Conservation (phyloP, 2,888 invertebrate genomes). For the Hylaea fasciaria region DNA sequence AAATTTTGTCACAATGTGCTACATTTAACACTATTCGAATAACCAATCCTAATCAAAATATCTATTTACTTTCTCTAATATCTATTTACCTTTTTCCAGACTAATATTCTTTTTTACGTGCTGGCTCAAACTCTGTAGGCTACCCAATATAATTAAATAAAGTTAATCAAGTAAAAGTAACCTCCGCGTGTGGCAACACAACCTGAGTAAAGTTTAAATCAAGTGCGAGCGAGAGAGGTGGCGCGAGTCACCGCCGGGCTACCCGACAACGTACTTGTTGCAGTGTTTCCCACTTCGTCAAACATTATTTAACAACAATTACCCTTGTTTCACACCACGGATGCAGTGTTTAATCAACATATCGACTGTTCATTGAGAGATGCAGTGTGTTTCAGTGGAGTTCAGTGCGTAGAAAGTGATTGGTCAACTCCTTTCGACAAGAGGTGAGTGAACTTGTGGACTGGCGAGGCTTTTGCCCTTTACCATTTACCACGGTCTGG, state of each 20-base stretch:
- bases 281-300: slow-evolving; percentile 63
- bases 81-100: too few relatives aligned
- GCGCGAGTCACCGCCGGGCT: slow-evolving; percentile 61
- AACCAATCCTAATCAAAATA: too few relatives aligned
- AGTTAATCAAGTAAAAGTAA: neutral
- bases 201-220: slow-evolving; percentile 37
- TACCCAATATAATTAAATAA: too few relatives aligned
- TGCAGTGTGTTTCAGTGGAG: slow-evolving; percentile 46
- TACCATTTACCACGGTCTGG: slow-evolving; percentile 51
- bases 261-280: slow-evolving; percentile 51
- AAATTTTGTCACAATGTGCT: too few relatives aligned
- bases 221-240: slow-evolving; percentile 71
- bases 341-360: slow-evolving; percentile 60
- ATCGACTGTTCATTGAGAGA: slow-evolving; percentile 41
- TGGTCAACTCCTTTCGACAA: slow-evolving; percentile 47
- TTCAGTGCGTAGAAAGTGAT: slow-evolving; percentile 58
- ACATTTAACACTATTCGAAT: too few relatives aligned
- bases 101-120: neutral
- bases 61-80: too few relatives aligned
- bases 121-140: neutral
- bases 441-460: slow-evolving; percentile 74
- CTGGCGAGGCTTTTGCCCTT: slow-evolving; percentile 66
- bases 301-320: slow-evolving; percentile 73
- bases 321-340: slow-evolving; percentile 58
- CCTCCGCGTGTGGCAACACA: neutral